phyloP scores from a whole-genome alignment of 1,140 invertebrate species.

The Orchestia grillus region DNA sequence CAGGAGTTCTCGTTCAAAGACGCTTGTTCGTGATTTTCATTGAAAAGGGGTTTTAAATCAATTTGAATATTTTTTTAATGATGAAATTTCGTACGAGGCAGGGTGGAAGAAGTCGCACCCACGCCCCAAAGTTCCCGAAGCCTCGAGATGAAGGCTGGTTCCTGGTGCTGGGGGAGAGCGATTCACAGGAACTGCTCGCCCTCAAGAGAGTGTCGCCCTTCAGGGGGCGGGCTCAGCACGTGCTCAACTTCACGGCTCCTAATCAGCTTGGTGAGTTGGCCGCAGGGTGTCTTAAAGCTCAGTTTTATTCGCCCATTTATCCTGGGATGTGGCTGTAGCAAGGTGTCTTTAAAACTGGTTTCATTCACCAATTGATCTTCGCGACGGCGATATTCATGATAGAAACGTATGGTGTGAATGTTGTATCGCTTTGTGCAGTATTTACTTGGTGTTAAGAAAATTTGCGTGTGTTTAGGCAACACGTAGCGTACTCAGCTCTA shows the following conservation, averaged over 20 bases:
- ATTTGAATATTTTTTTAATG: not conserved
- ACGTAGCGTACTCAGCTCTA: no score
- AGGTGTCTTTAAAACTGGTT: no score
- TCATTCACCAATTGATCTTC: no score
- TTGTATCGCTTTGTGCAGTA: no score
- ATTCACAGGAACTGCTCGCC: slow-evolving; percentile 82
- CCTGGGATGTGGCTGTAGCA: no score
- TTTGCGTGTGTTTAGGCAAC: no score
- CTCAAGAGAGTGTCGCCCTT: slow-evolving; percentile 81
- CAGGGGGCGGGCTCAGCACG: slow-evolving; percentile 71
- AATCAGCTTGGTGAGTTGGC: slow-evolving; percentile 70
- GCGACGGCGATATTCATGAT: not conserved
- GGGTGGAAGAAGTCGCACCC: slow-evolving; percentile 71
- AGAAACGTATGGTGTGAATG: no score
- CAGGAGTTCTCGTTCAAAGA: not conserved
- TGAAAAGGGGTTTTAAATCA: no score
- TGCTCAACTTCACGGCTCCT: slow-evolving; percentile 80
- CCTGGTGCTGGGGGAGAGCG: slow-evolving; percentile 83
- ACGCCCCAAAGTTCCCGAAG: slow-evolving; percentile 89
- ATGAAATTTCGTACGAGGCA: not conserved
- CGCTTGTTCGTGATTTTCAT: no score
- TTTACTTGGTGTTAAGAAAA: no score
- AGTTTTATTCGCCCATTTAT: no score
- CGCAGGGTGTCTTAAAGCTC: no score
- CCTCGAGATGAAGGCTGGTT: slow-evolving; percentile 97